Evolutionary conservation across 1,140 invertebrate genomes (phyloP).

Genomic region (Drosophila tropicalis): DNA sequence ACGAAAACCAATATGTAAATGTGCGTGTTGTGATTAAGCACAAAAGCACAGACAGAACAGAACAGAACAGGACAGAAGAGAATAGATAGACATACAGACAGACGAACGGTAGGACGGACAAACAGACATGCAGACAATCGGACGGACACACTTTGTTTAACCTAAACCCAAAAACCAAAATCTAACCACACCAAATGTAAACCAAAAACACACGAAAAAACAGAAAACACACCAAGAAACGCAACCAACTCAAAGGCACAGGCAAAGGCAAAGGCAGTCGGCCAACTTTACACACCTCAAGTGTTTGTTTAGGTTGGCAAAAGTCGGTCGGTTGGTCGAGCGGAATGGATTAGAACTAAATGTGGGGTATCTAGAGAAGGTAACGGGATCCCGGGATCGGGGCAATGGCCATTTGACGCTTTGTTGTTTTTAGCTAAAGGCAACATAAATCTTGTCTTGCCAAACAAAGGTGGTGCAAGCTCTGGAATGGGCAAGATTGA

Average conservation of each 20-base stretch:
- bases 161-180: slow-evolving; percentile 49
- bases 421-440: slow-evolving; percentile 60
- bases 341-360: slow-evolving; percentile 18
- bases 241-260: slow-evolving; percentile 52
- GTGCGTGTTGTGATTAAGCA: slow-evolving; percentile 82
- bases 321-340: slow-evolving; percentile 39
- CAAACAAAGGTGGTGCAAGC: slow-evolving; percentile 38
- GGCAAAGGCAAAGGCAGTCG: slow-evolving; percentile 60
- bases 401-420: slow-evolving; percentile 54
- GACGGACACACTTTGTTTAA: slow-evolving; percentile 38
- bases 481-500: slow-evolving; percentile 9
- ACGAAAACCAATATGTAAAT: slow-evolving; percentile 81
- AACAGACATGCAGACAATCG: neutral
- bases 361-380: neutral
- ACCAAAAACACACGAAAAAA: slow-evolving; percentile 42
- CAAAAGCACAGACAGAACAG: slow-evolving; percentile 57
- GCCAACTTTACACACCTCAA: slow-evolving; percentile 81
- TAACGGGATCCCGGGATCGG: neutral
- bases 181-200: slow-evolving; percentile 57
- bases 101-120: neutral
- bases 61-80: slow-evolving; percentile 20
- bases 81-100: slow-evolving; percentile 41
- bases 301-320: slow-evolving; percentile 79
- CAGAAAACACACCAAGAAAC: slow-evolving; percentile 26
- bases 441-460: slow-evolving; percentile 73